A percentile compares a stretch with the other conserved stretches of the same genome.
Conservation (phyloP, 2,113 vertebrate genomes). For the Otus sunia region DNA sequence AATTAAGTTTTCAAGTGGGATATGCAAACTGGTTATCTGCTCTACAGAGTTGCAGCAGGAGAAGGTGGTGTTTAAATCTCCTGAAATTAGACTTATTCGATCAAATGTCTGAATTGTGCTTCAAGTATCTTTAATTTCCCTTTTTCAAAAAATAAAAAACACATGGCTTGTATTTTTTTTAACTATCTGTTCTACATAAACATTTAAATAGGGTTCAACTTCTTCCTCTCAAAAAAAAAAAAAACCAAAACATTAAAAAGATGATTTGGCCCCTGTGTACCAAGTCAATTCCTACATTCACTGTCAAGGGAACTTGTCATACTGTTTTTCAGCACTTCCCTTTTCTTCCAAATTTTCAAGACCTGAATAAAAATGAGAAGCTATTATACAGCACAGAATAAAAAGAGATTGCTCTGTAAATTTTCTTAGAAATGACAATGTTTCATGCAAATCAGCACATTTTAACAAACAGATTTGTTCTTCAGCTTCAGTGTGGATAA, state of each 20-base stretch:
- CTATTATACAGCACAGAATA: constrained; percentile 33
- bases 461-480: constrained; percentile 25
- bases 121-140: not conserved
- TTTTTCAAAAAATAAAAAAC: not conserved
- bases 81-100: not conserved
- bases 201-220: not conserved
- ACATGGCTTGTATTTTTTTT: not conserved
- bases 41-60: not conserved
- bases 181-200: not conserved
- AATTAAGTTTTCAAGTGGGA: not conserved
- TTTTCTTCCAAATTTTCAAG: constrained; percentile 41
- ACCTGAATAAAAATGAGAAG: constrained; percentile 54
- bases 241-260: not conserved
- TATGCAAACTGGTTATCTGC: not conserved
- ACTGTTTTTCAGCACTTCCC: not conserved
- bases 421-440: constrained; percentile 18
- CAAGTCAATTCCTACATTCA: not conserved
- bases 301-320: not conserved
- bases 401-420: constrained; percentile 33
- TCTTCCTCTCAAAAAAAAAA: not conserved
- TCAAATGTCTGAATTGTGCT: not conserved
- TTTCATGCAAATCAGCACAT: constrained; percentile 23
- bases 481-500: not conserved
- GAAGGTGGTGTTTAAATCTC: not conserved
- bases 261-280: not conserved